Base-by-base conservation (phyloP, 2,113 vertebrate genomes). In the Coregonus clupeaformis region DNA sequence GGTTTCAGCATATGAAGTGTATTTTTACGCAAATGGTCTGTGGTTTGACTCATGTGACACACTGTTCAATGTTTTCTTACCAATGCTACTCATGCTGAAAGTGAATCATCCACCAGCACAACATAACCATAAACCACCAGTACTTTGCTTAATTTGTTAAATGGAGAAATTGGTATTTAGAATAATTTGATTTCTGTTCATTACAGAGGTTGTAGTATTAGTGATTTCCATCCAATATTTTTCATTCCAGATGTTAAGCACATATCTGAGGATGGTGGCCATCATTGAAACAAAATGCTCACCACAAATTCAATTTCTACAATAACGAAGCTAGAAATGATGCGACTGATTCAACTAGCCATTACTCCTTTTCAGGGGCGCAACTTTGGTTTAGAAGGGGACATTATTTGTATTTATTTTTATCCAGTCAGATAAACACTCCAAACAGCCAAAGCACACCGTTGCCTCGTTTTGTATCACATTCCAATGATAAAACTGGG, bases 171-270 rank as follows among this genome's bases (percentile, higher is more conserved):
- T 42, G 36, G 36, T 82, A 74, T 88, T 89, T 79, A 77, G 77
- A 72, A 86, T 87, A 69, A 79, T 83, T 82, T 71, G 82, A 86
- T 84, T 84, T 76, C 75, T 73, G 77, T 83, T 79, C 66, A 80
- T 90, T 82, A 80, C 74, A 80, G 81, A 69, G 78, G 32, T 68
- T 79, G 9, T 52, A 81, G 81, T 82, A 83, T 82, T 80, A 78
- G 79, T 77, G 76, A 83, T 79, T 85, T 84, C 68, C 69, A 29
- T 85, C 9, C 36, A 42, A 42, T 42, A 42, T 42, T 9, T 42
- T 42, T 12, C 9, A 42, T 42, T 42, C 16, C 80, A 77, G 81
- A 85, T 82, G 76, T 80, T 68, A 81, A 82, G 87, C 80, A 80
- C 84, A 89, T 7, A 42, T 11, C 36, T 42, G 81, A 76, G 78